Evolutionary conservation across 1,140 invertebrate species (phyloP), one percentile per base, ranked within the genome.

Genomic region (Drosophila busckii): DNA sequence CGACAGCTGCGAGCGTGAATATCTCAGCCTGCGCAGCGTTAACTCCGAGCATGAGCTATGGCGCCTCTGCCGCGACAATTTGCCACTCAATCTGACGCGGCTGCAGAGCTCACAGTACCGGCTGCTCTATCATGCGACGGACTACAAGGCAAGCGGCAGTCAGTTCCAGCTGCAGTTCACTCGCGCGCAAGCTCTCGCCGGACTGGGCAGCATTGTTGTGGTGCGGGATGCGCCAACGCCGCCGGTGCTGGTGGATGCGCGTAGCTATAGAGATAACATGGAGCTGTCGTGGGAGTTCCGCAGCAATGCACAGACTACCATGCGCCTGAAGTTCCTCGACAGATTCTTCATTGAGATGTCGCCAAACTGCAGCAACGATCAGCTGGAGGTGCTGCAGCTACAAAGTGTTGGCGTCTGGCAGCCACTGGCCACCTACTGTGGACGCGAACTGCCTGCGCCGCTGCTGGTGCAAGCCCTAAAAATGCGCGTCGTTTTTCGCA

Each of bases 241-340:
- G 6, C n/a, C 23, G 0, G 19, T 86, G 4, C 23, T 13, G 2
- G 41, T 86, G 4, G 37, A 52, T 28, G 23, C 44, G 0, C 22
- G 13, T 1, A 44, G 29, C 1, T 87, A 87, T 31, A 49, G 56
- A 3, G 68, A 87, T 52, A 95, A 95, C 84, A 88, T 89, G 31
- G 94, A 96, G 88, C 95, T 94, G 69, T 84, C 89, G 1, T 96
- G 94, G 94, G 91, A 93, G 75, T 91, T 96, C 46, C 4, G 70
- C 83, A 29, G 88, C 89, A 1, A 84, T 89, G 2, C 45, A 87
- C 34, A 93, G 93, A 0, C 93, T 91, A 62, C 89, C 90, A 45
- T 95, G n/a, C 89, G 88, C 2, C 65, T 96, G 7, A 59, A 52
- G 0, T 86, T 86, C 8, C 28, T 23, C 2, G 56, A 35, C 1